These are phyloP conservation scores for Leucophenga maculata DNA, from an alignment of 2,888 invertebrate genomes.

Conservation along the genomic window DNA sequence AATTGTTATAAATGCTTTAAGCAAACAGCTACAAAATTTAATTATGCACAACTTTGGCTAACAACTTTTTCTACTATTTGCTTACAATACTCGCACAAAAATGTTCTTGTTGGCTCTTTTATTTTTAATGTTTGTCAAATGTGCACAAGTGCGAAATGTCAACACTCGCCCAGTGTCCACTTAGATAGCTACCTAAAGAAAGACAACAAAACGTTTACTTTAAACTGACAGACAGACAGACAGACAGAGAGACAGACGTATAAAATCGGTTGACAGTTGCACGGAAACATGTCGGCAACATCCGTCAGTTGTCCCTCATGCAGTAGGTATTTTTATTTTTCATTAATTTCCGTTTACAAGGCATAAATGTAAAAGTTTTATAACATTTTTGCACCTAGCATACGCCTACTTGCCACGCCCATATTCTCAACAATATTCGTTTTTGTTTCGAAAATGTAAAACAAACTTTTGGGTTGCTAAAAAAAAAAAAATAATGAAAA, in stretches of 20 bases:
- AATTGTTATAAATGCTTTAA: conserved; percentile 13
- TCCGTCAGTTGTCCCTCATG: conserved; percentile 13
- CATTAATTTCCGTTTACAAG: conserved; percentile 27
- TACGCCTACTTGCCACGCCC: neutral
- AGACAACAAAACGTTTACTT: neutral
- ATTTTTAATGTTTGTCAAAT: neutral
- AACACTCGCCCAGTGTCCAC: neutral
- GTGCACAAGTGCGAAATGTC: conserved; percentile 14
- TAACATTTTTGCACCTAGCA: conserved; percentile 36
- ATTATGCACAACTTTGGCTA: neutral
- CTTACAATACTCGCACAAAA: no score
- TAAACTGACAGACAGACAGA: neutral
- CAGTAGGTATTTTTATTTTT: conserved; percentile 3
- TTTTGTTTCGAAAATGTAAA: conserved; percentile 31
- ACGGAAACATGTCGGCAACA: conserved; percentile 8
- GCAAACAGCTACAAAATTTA: conserved; percentile 1
- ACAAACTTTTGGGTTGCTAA: conserved; percentile 51
- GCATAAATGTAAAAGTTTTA: conserved; percentile 23
- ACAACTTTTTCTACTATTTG: neutral
- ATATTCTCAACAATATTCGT: conserved; percentile 16
- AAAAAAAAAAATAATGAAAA: no score
- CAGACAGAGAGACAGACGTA: neutral
- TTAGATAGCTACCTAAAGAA: neutral
- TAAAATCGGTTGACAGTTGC: neutral
- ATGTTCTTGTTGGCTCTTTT: neutral